Evolutionary conservation across 2,113 vertebrate species (phyloP).

Genomic region (Microtus richardsoni): DNA sequence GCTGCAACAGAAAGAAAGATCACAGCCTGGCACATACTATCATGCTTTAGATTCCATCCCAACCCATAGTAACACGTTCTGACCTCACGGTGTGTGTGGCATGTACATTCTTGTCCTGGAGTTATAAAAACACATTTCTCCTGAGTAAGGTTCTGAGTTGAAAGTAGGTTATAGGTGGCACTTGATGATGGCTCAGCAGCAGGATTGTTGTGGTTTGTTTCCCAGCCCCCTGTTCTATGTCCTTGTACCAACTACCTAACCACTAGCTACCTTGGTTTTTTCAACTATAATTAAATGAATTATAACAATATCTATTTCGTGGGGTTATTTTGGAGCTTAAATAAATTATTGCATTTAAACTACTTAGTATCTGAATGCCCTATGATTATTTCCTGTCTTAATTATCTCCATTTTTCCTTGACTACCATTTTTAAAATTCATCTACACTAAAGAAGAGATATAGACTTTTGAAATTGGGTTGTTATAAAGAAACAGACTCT

Average conservation of each 20-base stretch:
- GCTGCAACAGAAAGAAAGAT: not conserved
- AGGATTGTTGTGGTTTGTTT: not conserved
- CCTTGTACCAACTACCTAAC: not conserved
- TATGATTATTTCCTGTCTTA: not conserved
- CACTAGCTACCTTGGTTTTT: not conserved
- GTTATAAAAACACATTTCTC: slow-evolving; percentile 40
- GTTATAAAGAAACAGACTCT: not conserved
- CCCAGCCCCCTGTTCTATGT: not conserved
- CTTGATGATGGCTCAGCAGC: not conserved
- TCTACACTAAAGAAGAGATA: not conserved
- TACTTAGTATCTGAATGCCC: not conserved
- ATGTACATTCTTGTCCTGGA: not conserved
- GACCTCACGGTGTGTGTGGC: slow-evolving; percentile 58
- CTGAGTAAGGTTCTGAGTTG: not conserved
- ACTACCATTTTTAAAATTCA: not conserved
- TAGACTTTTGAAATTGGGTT: not conserved
- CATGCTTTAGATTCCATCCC: not conserved
- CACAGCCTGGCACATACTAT: not conserved
- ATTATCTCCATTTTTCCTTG: slow-evolving; percentile 15
- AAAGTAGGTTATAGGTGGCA: not conserved
- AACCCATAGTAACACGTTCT: slow-evolving; percentile 55
- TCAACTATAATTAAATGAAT: not conserved
- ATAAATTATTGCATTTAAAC: not conserved
- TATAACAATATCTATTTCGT: not conserved
- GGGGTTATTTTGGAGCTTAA: not conserved